Conservation (phyloP, 2,113 vertebrate genomes). For the Polypterus bichir region DNA sequence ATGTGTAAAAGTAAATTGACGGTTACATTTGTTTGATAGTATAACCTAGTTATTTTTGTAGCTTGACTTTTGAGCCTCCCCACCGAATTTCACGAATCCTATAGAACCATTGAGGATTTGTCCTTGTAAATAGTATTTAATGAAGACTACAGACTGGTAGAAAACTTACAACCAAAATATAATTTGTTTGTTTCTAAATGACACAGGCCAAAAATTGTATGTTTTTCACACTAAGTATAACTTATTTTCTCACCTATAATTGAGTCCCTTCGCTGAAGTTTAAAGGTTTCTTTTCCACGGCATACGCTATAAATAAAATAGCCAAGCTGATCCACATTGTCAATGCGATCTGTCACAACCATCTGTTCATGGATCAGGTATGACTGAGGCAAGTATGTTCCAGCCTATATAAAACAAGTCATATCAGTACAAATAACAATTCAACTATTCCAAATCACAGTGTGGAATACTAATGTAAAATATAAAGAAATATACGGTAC, state of each 20-base stretch:
- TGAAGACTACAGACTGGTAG: not conserved
- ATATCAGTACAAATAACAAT: conserved; percentile 16
- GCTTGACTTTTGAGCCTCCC: not conserved
- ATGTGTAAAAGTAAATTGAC: too few species aligned
- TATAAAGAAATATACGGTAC: not conserved
- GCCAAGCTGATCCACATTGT: conserved; percentile 72
- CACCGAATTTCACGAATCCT: too few species aligned
- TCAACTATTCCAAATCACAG: not conserved
- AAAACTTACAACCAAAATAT: conserved; percentile 8
- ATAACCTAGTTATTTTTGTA: too few species aligned
- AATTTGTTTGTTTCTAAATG: rapidly evolving
- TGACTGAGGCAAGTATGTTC: conserved; percentile 85
- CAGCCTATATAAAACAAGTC: conserved; percentile 51
- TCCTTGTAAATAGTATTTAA: conserved; percentile 6
- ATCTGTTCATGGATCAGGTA: conserved; percentile 88
- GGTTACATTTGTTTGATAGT: too few species aligned
- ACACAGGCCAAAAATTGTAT: not conserved
- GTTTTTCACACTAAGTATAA: not conserved
- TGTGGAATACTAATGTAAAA: not conserved
- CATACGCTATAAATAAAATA: conserved; percentile 80
- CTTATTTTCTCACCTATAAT: conserved; percentile 50
- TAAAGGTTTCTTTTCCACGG: conserved; percentile 75
- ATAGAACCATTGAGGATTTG: not conserved
- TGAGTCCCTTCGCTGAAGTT: conserved; percentile 69
- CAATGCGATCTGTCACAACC: conserved; percentile 86